Evolutionary conservation across 1,140 invertebrate species (phyloP).

Genomic region (Laupala kohalensis): DNA sequence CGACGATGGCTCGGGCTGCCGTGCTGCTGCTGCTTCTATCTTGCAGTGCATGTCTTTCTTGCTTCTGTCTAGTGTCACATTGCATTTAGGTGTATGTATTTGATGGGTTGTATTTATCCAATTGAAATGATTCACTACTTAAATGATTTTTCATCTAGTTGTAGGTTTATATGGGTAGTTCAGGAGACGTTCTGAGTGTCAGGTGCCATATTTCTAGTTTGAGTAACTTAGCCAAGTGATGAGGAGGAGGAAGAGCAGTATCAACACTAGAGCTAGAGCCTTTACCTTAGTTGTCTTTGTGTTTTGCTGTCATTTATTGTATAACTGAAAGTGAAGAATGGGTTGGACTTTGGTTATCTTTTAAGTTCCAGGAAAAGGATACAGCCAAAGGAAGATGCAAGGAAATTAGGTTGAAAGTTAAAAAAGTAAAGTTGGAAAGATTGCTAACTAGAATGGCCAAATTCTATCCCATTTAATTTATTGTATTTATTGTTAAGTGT

Average conservation of each 20-base stretch:
- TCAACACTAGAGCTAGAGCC: constrained; percentile 16
- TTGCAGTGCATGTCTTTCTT: constrained; percentile 17
- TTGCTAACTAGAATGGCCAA: constrained; percentile 24
- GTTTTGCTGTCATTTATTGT: constrained; percentile 23
- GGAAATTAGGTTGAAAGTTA: constrained; percentile 14
- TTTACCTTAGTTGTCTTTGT: constrained; percentile 23
- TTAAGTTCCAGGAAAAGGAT: constrained; percentile 16
- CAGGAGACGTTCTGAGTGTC: constrained; percentile 16
- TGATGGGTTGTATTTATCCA: constrained; percentile 19
- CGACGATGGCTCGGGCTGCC: constrained; percentile 4
- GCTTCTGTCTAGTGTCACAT: constrained; percentile 19
- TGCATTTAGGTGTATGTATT: constrained; percentile 20
- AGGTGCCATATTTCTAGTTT: constrained; percentile 17
- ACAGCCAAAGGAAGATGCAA: constrained; percentile 14
- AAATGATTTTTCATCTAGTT: constrained; percentile 19
- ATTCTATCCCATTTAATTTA: constrained; percentile 23
- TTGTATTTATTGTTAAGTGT: constrained; percentile 18
- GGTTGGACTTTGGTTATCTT: constrained; percentile 23
- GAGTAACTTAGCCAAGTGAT: constrained; percentile 11
- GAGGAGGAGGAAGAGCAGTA: constrained; percentile 10
- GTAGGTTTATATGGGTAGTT: constrained; percentile 19
- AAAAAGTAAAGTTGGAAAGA: constrained; percentile 17
- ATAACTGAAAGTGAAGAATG: constrained; percentile 19
- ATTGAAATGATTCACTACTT: constrained; percentile 19
- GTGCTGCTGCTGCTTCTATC: constrained; percentile 12